phyloP scores from a whole-genome alignment of 1,140 invertebrate genomes.

The Aphaenogaster floridana region DNA sequence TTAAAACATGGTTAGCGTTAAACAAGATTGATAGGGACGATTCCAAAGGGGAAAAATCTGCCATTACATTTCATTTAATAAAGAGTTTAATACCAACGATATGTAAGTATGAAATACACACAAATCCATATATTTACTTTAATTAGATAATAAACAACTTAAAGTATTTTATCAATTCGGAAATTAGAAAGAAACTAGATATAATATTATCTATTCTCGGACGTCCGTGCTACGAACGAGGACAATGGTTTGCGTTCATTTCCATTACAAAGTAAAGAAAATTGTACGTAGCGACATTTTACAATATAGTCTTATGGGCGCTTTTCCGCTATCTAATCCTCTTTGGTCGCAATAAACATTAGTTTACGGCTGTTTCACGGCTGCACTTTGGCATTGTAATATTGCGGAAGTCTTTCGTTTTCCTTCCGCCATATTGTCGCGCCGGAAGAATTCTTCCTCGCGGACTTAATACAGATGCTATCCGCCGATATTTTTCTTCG shows the following conservation, averaged over 20 bases:
- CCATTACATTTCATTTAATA: not conserved
- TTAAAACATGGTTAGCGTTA: not conserved
- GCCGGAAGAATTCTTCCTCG: not conserved
- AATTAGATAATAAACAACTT: not conserved
- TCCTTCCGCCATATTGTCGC: not conserved
- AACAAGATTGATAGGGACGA: not conserved
- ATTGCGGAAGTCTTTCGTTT: constrained; percentile 21
- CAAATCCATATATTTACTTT: not conserved
- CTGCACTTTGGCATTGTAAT: constrained; percentile 38
- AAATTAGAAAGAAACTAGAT: not conserved
- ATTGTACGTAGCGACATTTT: constrained; percentile 31
- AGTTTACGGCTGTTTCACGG: constrained; percentile 24
- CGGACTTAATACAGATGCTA: constrained; percentile 4
- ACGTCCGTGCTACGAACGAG: not conserved
- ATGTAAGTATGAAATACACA: not conserved
- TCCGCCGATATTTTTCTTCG: not conserved
- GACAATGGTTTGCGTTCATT: not conserved
- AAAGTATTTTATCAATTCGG: not conserved
- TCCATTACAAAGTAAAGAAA: constrained; percentile 15
- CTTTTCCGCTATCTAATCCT: constrained; percentile 57
- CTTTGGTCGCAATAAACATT: constrained; percentile 50
- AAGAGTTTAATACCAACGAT: not conserved
- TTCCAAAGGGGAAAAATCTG: not conserved
- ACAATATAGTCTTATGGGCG: constrained; percentile 23
- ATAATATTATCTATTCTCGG: not conserved